A percentile compares a stretch with the other conserved stretches of the same genome.
Evolutionary conservation across 2,888 invertebrate species (phyloP).

Genomic region (Automeris io): DNA sequence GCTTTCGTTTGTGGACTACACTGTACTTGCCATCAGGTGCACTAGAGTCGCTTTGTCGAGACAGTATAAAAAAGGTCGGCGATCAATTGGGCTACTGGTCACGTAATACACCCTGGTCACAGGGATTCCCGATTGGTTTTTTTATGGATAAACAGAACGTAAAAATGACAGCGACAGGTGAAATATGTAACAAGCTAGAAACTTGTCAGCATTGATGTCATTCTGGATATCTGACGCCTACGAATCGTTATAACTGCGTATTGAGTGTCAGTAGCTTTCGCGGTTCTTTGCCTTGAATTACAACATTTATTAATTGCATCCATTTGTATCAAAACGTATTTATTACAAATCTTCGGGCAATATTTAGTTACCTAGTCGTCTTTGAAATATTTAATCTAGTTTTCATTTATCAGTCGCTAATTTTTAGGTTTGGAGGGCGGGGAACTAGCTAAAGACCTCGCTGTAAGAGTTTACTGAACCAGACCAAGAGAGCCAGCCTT

Average conservation of each 20-base stretch:
- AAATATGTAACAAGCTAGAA: slow-evolving; percentile 5
- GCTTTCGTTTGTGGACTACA: neutral
- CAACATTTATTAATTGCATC: slow-evolving; percentile 1
- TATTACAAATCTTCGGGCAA: no score
- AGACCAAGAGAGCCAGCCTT: no score
- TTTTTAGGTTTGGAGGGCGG: no score
- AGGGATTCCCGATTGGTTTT: no score
- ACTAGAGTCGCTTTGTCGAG: neutral
- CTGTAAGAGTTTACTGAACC: no score
- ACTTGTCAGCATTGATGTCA: slow-evolving; percentile 12
- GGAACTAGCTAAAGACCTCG: no score
- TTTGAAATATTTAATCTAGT: no score
- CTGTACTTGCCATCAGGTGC: neutral
- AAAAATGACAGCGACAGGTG: slow-evolving; percentile 8
- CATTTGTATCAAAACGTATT: neutral
- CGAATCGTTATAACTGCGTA: slow-evolving; percentile 6
- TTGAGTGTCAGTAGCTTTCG: slow-evolving; percentile 4
- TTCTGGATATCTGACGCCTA: slow-evolving; percentile 13
- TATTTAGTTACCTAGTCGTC: no score
- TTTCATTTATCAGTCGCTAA: neutral
- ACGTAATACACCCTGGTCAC: no score
- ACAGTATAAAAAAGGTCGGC: neutral
- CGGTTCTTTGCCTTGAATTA: neutral
- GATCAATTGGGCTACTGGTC: no score
- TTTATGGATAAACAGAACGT: no score